These are phyloP conservation scores for Agrotis puta DNA, from an alignment of 2,888 invertebrate genomes.

Conservation along the genomic window DNA sequence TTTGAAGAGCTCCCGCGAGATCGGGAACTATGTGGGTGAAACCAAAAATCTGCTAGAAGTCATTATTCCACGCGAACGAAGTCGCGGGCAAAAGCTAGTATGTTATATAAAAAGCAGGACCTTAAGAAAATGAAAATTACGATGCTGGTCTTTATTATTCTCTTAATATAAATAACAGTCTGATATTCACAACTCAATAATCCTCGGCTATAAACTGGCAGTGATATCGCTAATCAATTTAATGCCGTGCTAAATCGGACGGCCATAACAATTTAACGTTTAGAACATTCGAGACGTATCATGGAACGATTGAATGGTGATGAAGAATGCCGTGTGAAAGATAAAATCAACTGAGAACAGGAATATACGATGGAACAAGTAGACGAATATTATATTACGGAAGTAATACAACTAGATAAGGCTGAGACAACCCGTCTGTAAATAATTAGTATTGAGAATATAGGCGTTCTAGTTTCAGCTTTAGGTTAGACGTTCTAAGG, in stretches of 20 bases:
- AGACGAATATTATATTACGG: conserved; percentile 28
- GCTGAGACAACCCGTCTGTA: not conserved
- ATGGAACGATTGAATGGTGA: conserved; percentile 19
- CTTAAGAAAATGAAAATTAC: not conserved
- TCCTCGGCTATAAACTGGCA: conserved; percentile 3
- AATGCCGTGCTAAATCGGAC: conserved; percentile 37
- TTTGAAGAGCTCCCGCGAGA: no score
- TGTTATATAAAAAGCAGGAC: no score
- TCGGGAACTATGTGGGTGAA: no score
- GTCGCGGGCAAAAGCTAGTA: no score
- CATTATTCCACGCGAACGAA: no score
- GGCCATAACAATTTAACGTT: conserved; percentile 12
- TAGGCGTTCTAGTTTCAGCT: not conserved
- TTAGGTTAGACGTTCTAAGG: not conserved
- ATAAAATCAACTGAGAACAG: conserved; percentile 16
- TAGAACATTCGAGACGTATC: conserved; percentile 29
- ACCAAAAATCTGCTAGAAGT: no score
- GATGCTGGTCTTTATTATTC: not conserved
- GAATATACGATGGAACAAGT: conserved; percentile 16
- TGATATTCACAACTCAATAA: conserved; percentile 6
- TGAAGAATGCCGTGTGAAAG: conserved; percentile 35
- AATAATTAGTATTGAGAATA: not conserved
- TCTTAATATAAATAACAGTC: not conserved
- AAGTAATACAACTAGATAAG: conserved; percentile 11
- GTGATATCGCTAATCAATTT: conserved; percentile 52